Evolutionary conservation across 2,797 vertebrate genomes (phyloP).

Genomic region (Sebastes hopkinsi): DNA sequence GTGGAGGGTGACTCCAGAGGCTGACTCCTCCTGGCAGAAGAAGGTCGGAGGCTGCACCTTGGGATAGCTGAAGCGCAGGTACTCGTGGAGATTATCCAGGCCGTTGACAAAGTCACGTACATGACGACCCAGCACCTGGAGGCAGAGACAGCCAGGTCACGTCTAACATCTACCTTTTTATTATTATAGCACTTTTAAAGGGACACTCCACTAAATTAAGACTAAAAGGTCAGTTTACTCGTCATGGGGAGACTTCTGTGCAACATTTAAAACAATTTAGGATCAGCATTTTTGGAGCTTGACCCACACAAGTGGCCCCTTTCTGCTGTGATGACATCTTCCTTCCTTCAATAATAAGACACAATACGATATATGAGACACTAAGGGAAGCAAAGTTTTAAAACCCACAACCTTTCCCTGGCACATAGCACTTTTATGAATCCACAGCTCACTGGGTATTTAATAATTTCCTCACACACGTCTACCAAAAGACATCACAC

Average conservation of each 20-base stretch:
- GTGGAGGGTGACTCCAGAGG: slow-evolving; percentile 83
- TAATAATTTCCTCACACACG: neutral
- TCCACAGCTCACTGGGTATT: neutral
- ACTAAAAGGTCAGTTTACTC: neutral
- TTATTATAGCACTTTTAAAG: neutral
- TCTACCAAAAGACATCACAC: neutral
- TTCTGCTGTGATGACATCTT: neutral
- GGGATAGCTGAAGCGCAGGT: slow-evolving; percentile 85
- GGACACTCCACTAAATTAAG: neutral
- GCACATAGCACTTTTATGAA: neutral
- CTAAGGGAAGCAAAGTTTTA: neutral
- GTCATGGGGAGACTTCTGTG: neutral
- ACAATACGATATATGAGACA: neutral
- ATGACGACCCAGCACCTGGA: slow-evolving; percentile 82
- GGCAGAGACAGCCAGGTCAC: neutral
- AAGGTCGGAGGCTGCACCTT: slow-evolving; percentile 85
- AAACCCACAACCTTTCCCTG: neutral
- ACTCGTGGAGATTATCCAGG: slow-evolving; percentile 84
- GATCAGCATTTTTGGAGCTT: no score
- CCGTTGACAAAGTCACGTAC: slow-evolving; percentile 84
- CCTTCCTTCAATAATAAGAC: neutral
- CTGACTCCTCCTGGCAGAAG: slow-evolving; percentile 85
- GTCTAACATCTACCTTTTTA: neutral
- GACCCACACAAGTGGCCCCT: neutral
- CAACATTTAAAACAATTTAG: no score